Evolutionary conservation across 2,797 vertebrate species (phyloP).

Genomic region (Artibeus jamaicensis): DNA sequence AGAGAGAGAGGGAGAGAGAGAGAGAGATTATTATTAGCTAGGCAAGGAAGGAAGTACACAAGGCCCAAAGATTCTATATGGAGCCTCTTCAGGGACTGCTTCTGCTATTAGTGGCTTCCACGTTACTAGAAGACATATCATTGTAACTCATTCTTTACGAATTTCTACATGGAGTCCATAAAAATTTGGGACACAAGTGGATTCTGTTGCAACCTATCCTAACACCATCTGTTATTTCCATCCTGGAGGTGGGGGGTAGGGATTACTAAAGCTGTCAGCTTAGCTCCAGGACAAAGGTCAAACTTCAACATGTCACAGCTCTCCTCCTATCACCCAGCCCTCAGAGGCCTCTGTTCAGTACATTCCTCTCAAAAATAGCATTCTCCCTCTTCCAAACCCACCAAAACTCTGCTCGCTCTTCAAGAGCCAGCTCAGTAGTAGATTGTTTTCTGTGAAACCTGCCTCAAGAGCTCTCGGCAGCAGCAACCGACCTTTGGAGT

Average conservation of each 20-base stretch:
- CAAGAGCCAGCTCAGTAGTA: neutral
- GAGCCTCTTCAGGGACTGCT: neutral
- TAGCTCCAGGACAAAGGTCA: neutral
- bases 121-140: neutral
- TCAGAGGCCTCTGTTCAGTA: neutral
- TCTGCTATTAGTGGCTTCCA: neutral
- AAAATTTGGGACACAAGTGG: neutral
- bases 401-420: neutral
- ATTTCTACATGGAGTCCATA: slow-evolving; percentile 2
- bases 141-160: neutral
- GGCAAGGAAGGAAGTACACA: neutral
- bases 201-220: neutral
- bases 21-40: neutral
- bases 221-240: neutral
- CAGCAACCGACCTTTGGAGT: neutral
- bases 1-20: neutral
- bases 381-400: neutral
- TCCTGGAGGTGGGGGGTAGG: neutral
- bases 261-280: neutral
- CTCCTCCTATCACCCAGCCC: neutral
- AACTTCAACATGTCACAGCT: neutral
- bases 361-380: neutral
- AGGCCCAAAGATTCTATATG: neutral
- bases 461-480: neutral
- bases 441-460: neutral